A percentile compares a stretch with the other conserved stretches of the same genome.
Conservation (phyloP, 2,888 invertebrate genomes). For the Callyntrura sp. region DNA sequence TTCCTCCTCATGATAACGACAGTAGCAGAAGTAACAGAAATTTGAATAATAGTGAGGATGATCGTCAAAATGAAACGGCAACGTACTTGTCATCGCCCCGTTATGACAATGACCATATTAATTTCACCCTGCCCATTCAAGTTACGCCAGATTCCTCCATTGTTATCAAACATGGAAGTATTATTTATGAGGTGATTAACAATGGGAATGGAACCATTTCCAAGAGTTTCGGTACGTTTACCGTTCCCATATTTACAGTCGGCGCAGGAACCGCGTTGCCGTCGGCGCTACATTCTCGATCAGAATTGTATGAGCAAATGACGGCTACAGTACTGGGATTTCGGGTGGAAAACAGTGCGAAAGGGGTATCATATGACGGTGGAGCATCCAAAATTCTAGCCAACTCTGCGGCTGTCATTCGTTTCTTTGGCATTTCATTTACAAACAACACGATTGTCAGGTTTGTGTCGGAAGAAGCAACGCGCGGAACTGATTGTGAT, state of each 20-base stretch:
- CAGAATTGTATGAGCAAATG: conserved; percentile 23
- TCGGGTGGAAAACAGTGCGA: conserved; percentile 81
- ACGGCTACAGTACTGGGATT: conserved; percentile 81
- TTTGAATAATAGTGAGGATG: conserved; percentile 31
- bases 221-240: conserved; percentile 27
- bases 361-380: conserved; percentile 84
- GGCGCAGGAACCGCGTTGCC: not conserved
- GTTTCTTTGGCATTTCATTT: conserved; percentile 91
- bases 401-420: conserved; percentile 88
- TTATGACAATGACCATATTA: conserved; percentile 50
- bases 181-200: conserved; percentile 64
- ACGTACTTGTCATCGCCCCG: not conserved
- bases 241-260: conserved; percentile 25
- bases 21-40: not conserved
- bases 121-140: conserved; percentile 65
- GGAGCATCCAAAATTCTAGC: conserved; percentile 91
- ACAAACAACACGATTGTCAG: conserved; percentile 87
- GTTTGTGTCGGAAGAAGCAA: conserved; percentile 82
- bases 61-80: conserved; percentile 5
- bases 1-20: conserved; percentile 41
- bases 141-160: conserved; percentile 39
- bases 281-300: not conserved
- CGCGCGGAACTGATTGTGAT: conserved; percentile 81
- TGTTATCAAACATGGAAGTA: conserved; percentile 68
- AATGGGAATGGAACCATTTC: conserved; percentile 63